Conservation (phyloP, 2,797 vertebrate genomes). For the Streptopelia turtur region DNA sequence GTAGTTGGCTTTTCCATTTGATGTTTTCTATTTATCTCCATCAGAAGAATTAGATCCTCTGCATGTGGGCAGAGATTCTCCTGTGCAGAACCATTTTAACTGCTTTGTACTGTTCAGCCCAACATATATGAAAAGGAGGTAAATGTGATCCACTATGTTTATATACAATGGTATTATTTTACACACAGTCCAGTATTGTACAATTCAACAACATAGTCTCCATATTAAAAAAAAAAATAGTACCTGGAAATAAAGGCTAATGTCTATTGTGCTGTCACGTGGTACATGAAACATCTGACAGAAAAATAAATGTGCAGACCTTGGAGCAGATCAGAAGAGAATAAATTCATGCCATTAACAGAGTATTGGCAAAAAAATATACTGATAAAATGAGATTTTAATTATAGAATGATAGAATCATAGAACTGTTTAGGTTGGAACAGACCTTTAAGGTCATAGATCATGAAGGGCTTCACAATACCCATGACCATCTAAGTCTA, state of each 20-base stretch:
- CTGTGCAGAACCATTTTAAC: neutral
- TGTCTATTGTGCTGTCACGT: neutral
- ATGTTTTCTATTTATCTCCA: neutral
- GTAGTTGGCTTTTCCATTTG: neutral
- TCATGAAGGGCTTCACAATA: neutral
- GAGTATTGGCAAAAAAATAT: too few relatives aligned
- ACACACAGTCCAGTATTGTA: neutral
- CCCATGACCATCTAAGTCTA: neutral
- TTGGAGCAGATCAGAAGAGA: neutral
- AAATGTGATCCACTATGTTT: neutral
- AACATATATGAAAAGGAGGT: neutral
- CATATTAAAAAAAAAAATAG: neutral
- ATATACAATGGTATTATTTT: neutral
- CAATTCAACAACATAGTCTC: neutral
- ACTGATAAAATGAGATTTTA: too few relatives aligned
- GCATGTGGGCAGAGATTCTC: neutral
- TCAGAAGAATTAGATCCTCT: neutral
- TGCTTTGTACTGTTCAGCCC: neutral
- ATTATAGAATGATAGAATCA: too few relatives aligned
- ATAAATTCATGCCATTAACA: neutral
- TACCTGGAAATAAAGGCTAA: neutral
- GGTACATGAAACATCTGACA: neutral
- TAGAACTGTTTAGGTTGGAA: too few relatives aligned
- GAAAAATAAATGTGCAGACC: neutral
- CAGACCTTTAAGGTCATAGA: too few relatives aligned